Conservation (phyloP, 2,113 vertebrate species). For the Chaenocephalus aceratus region DNA sequence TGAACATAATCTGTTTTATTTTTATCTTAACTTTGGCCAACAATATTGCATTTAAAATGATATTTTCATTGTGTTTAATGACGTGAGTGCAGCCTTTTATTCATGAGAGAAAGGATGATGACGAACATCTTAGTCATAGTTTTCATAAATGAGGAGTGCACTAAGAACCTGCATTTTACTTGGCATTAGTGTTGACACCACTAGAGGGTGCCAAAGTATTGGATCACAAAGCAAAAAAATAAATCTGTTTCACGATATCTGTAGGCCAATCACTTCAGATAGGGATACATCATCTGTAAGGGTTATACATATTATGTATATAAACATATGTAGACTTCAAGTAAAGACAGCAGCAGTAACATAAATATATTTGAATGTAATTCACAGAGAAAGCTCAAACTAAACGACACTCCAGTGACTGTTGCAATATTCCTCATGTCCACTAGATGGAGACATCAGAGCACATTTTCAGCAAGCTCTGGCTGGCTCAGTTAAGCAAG, state of each 20-base stretch:
- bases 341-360: not conserved
- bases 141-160: no score
- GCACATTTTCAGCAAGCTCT: not conserved
- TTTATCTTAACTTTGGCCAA: no score
- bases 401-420: not conserved
- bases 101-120: no score
- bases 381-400: not conserved
- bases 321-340: not conserved
- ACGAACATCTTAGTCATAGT: no score
- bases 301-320: no score
- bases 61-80: no score
- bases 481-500: not conserved
- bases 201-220: not conserved
- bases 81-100: no score
- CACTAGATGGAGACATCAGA: constrained; percentile 65
- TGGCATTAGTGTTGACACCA: not conserved
- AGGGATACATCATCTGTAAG: no score
- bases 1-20: no score
- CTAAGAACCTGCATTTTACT: not conserved
- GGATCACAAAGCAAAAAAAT: not conserved
- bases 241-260: not conserved
- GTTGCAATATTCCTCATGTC: not conserved
- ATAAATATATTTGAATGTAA: not conserved
- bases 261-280: not conserved
- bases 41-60: no score